phyloP scores from a whole-genome alignment of 2,888 invertebrate genomes.

The Toxonevra muliebris region DNA sequence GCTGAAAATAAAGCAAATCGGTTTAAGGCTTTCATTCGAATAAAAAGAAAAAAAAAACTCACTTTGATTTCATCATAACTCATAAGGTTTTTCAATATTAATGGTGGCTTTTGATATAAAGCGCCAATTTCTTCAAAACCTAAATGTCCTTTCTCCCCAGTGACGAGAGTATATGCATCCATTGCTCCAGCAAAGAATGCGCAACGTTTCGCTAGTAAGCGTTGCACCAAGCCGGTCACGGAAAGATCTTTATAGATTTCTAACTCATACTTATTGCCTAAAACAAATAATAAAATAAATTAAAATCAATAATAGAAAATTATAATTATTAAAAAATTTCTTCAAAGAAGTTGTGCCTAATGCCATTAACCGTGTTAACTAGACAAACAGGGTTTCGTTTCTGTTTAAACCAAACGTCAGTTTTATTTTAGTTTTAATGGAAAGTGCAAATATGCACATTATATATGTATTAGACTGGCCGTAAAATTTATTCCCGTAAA shows the following conservation, averaged over 20 bases:
- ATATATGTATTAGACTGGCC: too few relatives aligned
- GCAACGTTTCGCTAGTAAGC: slow-evolving; percentile 66
- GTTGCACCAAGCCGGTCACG: slow-evolving; percentile 63
- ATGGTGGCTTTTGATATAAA: slow-evolving; percentile 60
- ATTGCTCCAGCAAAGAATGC: slow-evolving; percentile 59
- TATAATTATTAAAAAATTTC: too few relatives aligned
- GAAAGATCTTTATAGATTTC: slow-evolving; percentile 62
- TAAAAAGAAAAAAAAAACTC: background rate
- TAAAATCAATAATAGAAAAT: background rate
- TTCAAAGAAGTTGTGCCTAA: too few relatives aligned
- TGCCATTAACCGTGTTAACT: too few relatives aligned
- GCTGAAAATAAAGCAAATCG: slow-evolving; percentile 26
- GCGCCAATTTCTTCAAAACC: slow-evolving; percentile 67
- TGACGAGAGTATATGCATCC: slow-evolving; percentile 60
- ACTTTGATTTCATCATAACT: slow-evolving; percentile 69
- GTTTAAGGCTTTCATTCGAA: background rate
- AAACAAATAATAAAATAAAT: background rate
- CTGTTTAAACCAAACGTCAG: too few relatives aligned
- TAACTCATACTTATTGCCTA: slow-evolving; percentile 47
- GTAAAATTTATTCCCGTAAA: too few relatives aligned
- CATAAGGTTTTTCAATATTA: slow-evolving; percentile 65
- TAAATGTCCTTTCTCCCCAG: slow-evolving; percentile 58
- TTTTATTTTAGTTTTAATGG: too few relatives aligned
- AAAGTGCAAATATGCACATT: too few relatives aligned
- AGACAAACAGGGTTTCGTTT: too few relatives aligned